A percentile compares a stretch with the other conserved stretches of the same genome.
These are phyloP conservation scores for Stichopus horrens DNA, from an alignment of 53 echinoderm and acorn worm genomes.

Conservation along the genomic window DNA sequence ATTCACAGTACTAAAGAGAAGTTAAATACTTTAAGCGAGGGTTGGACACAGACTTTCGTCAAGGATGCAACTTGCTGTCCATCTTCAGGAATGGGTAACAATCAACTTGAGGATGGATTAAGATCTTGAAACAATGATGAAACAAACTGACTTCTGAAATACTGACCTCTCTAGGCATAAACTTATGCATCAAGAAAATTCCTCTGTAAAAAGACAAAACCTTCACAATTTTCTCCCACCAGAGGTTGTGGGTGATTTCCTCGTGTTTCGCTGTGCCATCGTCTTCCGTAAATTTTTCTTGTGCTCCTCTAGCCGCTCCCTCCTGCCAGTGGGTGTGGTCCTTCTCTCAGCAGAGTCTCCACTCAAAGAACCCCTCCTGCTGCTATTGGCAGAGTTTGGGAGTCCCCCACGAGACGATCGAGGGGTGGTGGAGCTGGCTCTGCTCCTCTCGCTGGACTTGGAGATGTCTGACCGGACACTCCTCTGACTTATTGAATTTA, in stretches of 20 bases:
- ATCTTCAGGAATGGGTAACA: no score
- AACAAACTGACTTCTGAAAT: no score
- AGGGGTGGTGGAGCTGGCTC: constrained; percentile 53
- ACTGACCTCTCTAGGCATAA: no score
- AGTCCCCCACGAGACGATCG: constrained; percentile 32
- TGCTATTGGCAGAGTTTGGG: constrained; percentile 45
- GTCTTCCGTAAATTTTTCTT: constrained; percentile 66
- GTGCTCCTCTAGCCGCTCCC: constrained; percentile 67
- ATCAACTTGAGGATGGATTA: no score
- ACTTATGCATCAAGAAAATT: no score
- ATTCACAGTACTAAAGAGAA: no score
- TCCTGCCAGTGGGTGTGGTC: constrained; percentile 6
- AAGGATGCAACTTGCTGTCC: background rate
- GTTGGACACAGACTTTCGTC: background rate
- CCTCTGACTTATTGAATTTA: constrained; percentile 74
- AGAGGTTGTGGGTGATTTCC: background rate
- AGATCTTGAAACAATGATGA: no score
- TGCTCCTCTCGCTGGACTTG: constrained; percentile 49
- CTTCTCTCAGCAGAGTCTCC: constrained; percentile 50
- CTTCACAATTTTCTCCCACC: constrained; percentile 9
- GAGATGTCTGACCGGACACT: constrained; percentile 59
- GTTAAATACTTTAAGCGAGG: no score
- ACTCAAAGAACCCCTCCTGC: constrained; percentile 50
- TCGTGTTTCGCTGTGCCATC: constrained; percentile 55
- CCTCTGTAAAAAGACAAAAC: background rate